Percentiles rank a stretch among this genome's conserved stretches.
Conservation (phyloP, 2,113 vertebrate species). For the Arothron firmamentum region DNA sequence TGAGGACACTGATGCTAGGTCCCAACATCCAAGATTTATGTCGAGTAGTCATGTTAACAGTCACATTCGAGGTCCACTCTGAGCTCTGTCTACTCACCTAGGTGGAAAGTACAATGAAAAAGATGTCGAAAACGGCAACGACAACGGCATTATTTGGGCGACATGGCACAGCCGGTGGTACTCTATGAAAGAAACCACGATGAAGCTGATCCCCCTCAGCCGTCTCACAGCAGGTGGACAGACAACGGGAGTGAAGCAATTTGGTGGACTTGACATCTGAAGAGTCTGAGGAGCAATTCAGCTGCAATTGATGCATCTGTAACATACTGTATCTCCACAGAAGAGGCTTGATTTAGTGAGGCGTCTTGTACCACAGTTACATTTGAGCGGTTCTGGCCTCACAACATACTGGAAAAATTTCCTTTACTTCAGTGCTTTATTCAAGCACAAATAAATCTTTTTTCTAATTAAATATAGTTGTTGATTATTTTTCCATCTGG, state of each 20-base stretch:
- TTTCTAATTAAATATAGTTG: slow-evolving; percentile 15
- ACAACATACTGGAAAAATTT: too few relatives aligned
- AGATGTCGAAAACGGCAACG: slow-evolving; percentile 74
- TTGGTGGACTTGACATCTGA: slow-evolving; percentile 56
- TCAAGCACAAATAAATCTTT: slow-evolving; percentile 41
- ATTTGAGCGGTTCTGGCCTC: neutral
- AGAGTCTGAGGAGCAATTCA: slow-evolving; percentile 1
- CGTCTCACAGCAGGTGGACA: slow-evolving; percentile 76
- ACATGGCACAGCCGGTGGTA: slow-evolving; percentile 92
- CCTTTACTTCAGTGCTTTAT: slow-evolving; percentile 10
- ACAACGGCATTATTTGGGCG: slow-evolving; percentile 93
- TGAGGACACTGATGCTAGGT: slow-evolving; percentile 27
- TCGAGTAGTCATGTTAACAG: neutral
- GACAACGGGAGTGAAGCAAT: slow-evolving; percentile 76
- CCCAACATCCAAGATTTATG: neutral
- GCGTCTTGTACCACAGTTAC: neutral
- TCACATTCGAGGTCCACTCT: neutral
- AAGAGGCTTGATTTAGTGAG: too few relatives aligned
- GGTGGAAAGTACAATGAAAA: slow-evolving; percentile 82
- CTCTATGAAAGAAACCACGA: slow-evolving; percentile 89
- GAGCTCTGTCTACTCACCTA: slow-evolving; percentile 46
- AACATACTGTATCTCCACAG: too few relatives aligned
- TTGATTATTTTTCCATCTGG: neutral
- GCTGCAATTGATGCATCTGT: too few relatives aligned
- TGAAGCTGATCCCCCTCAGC: slow-evolving; percentile 92